phyloP scores from a whole-genome alignment of 2,113 vertebrate genomes.

The Neogobius melanostomus region DNA sequence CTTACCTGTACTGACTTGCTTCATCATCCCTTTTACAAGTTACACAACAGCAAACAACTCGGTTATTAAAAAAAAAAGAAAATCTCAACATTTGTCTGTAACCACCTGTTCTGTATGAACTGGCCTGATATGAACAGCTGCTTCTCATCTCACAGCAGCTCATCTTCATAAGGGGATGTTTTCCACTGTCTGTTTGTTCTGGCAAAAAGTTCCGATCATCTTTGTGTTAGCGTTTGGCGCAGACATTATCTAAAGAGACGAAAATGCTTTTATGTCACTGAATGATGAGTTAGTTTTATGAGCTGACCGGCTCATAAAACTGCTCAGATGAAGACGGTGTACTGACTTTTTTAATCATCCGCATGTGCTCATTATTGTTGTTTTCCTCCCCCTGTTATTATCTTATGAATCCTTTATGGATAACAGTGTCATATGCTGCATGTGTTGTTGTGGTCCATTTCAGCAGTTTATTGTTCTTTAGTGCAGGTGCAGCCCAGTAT shows the following conservation, averaged over 20 bases:
- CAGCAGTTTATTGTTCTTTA: conserved; percentile 30
- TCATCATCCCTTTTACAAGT: neutral
- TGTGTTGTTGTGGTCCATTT: conserved; percentile 5
- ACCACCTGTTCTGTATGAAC: conserved; percentile 30
- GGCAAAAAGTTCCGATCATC: conserved; percentile 27
- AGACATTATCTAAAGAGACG: neutral
- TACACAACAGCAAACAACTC: no score
- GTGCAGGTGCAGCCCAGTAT: neutral
- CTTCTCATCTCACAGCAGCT: conserved; percentile 41
- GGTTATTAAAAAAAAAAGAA: no score
- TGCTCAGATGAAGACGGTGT: neutral
- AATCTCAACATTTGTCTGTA: neutral
- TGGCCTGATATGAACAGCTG: conserved; percentile 50
- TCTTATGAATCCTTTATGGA: neutral
- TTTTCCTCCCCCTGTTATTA: neutral
- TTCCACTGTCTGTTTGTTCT: conserved; percentile 18
- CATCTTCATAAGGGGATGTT: conserved; percentile 33
- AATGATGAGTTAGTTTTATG: neutral
- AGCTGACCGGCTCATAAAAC: neutral
- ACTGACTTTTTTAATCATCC: neutral
- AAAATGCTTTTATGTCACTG: neutral
- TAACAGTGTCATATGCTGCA: conserved; percentile 35
- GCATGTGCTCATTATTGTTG: neutral
- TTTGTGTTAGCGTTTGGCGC: conserved; percentile 12
- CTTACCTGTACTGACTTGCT: no score